Conservation (phyloP, 1,140 invertebrate species). For the Drosophila auraria region DNA sequence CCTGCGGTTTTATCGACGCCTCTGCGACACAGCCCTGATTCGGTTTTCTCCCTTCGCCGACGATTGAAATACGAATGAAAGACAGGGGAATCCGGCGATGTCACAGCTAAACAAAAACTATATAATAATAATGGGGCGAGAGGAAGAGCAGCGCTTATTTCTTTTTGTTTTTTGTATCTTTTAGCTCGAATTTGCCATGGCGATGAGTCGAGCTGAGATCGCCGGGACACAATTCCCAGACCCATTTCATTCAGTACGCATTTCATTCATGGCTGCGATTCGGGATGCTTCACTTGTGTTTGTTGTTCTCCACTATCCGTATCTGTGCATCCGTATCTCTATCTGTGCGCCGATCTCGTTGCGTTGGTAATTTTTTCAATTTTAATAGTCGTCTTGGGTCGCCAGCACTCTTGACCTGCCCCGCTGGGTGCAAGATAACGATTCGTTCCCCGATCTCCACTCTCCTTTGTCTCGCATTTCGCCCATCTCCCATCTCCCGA, state of each 20-base stretch:
- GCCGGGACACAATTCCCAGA: constrained; percentile 45
- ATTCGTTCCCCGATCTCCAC: constrained; percentile 16
- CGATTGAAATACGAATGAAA: constrained; percentile 75
- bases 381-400: constrained; percentile 70
- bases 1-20: constrained; percentile 81
- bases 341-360: constrained; percentile 39
- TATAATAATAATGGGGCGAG: constrained; percentile 25
- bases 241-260: constrained; percentile 76
- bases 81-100: constrained; percentile 51
- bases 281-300: constrained; percentile 37
- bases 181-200: constrained; percentile 52
- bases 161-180: constrained; percentile 37
- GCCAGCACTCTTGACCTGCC: constrained; percentile 61
- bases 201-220: constrained; percentile 27
- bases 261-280: constrained; percentile 75
- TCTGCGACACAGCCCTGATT: constrained; percentile 49
- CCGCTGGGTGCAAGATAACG: constrained; percentile 27
- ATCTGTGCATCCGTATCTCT: constrained; percentile 21
- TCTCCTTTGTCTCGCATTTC: neutral
- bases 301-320: constrained; percentile 15
- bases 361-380: constrained; percentile 73
- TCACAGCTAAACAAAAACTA: constrained; percentile 56
- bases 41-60: constrained; percentile 20
- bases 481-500: neutral
- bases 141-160: constrained; percentile 1